Evolutionary conservation across 2,113 vertebrate species (phyloP), one percentile per base, ranked within the genome.

Genomic region (Thunnus thynnus): DNA sequence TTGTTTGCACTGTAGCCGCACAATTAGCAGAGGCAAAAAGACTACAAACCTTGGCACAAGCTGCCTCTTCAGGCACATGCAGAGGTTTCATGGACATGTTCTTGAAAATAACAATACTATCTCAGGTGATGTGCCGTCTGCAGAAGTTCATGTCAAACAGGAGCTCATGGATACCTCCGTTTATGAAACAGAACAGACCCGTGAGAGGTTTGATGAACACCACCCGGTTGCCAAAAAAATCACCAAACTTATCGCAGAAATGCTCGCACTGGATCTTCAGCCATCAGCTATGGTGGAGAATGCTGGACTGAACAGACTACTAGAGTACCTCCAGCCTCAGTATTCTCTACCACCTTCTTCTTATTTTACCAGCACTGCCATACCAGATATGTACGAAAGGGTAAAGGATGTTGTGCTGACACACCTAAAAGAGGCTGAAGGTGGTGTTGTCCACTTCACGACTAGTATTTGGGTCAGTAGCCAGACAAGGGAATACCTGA

Each of bases 191-290:
- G 88, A 91, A 13, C 95, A 96, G 89, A 92, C 82, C 85, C 90
- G 69, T 75, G 96, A 97, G 69, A 97, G 95, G 89, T 96, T 97
- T 71, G 96, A 96, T 74, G 96, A 98, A 83, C 95, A 95, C 92
- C 97, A 98, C 92, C 97, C 97, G 74, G 95, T 97, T 96, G 97
- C 98, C 96, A 97, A 97, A 97, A 99, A 97, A 94, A 97, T 99
- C 83, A 99, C 98, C 72, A 97, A 96, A 94, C 97, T 99, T 85
- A 90, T 99, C 48, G 97, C 97, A 0, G 98, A 99, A 95, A 99
- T 99, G 97, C 97, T 99, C 93, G 97, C 97, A 95, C 96, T 99
- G 93, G 98, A 99, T 94, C 97, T 99, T 86, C 97, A 99, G 96
- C 98, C 97, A 88, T 99, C 97, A 89, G 96, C 97, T 61, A 86